A percentile compares a stretch with the other conserved stretches of the same genome.
Evolutionary conservation across 1,140 invertebrate species (phyloP).

Genomic region (Nomia melanderi): DNA sequence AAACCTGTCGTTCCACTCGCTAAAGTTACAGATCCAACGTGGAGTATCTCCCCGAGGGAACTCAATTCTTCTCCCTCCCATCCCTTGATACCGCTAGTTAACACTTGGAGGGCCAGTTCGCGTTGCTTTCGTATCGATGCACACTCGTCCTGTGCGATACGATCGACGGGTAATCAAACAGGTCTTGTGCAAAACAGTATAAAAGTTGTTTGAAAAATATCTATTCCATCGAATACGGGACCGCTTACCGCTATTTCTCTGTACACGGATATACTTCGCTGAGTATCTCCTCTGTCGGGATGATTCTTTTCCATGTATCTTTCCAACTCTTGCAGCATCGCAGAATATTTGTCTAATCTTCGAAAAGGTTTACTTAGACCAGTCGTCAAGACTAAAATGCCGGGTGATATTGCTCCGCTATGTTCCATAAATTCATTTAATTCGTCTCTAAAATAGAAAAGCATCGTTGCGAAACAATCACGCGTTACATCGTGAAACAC

Average conservation of each 20-base stretch:
- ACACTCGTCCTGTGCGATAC: conserved; percentile 87
- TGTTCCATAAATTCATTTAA: conserved; percentile 93
- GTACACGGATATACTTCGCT: conserved; percentile 95
- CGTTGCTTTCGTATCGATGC: conserved; percentile 94
- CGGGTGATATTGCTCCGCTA: conserved; percentile 90
- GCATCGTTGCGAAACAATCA: background rate
- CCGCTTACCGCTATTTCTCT: conserved; percentile 93
- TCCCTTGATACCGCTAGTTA: conserved; percentile 94
- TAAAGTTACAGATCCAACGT: conserved; percentile 91
- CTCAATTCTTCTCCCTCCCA: conserved; percentile 95
- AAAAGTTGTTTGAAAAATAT: no score
- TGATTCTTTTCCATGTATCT: conserved; percentile 97
- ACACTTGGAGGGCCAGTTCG: conserved; percentile 96
- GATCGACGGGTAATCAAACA: no score
- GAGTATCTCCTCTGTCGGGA: conserved; percentile 96
- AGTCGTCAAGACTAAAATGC: conserved; percentile 93
- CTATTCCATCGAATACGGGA: conserved; percentile 23
- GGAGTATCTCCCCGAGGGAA: conserved; percentile 88
- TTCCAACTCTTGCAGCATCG: conserved; percentile 96
- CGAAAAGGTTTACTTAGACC: conserved; percentile 97
- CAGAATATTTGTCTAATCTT: conserved; percentile 96
- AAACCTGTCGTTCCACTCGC: conserved; percentile 90
- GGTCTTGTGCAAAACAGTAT: no score
- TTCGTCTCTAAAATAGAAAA: conserved; percentile 85
- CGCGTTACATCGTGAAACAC: no score